phyloP scores from a whole-genome alignment of 2,888 invertebrate species.

The Acholoe squamosa region DNA sequence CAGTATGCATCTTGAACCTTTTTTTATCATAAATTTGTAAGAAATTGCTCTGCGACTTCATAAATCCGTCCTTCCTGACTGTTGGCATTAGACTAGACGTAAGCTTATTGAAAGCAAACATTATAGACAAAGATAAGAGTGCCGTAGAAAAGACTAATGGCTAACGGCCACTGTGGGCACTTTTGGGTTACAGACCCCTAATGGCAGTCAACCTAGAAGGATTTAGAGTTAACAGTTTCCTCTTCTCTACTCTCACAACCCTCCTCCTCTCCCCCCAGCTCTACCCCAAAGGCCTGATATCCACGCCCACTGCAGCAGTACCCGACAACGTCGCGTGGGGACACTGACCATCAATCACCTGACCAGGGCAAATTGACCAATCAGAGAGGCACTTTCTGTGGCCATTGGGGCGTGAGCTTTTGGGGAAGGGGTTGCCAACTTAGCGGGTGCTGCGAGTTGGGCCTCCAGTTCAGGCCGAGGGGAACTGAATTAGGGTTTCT shows the following conservation, averaged over 20 bases:
- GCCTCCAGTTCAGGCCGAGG: background rate
- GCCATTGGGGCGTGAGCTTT: background rate
- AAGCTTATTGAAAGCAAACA: too few relatives aligned
- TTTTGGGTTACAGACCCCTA: too few relatives aligned
- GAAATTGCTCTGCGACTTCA: too few relatives aligned
- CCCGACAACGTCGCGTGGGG: background rate
- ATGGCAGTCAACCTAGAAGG: background rate
- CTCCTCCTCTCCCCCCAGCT: background rate
- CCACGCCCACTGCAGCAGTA: background rate
- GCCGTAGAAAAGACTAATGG: too few relatives aligned
- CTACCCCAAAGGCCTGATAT: background rate
- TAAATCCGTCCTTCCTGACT: too few relatives aligned
- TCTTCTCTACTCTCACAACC: background rate
- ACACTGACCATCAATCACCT: conserved; percentile 13
- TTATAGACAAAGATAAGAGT: too few relatives aligned
- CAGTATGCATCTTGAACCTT: too few relatives aligned
- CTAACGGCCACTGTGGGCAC: too few relatives aligned
- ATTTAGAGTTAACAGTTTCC: background rate
- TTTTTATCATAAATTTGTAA: too few relatives aligned
- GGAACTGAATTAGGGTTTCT: background rate
- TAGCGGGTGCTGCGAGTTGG: background rate
- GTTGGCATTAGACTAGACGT: too few relatives aligned
- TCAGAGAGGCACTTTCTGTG: conserved; percentile 10
- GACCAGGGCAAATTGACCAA: conserved; percentile 29
- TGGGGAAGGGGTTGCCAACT: background rate